phyloP scores from a whole-genome alignment of 2,888 invertebrate species.

The Cyaniris semiargus region DNA sequence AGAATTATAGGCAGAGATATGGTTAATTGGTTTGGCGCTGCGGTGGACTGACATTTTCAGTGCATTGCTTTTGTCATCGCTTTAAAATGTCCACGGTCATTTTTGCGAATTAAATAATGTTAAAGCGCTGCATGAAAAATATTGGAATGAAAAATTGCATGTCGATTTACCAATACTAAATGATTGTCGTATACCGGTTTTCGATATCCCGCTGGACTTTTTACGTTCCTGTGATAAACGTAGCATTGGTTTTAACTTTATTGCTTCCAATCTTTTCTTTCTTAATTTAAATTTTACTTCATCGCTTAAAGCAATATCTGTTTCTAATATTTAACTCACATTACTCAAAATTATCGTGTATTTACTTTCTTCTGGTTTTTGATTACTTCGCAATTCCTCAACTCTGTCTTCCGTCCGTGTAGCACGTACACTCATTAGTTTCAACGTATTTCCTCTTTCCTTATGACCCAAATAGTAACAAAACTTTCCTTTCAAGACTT shows the following conservation, averaged over 20 bases:
- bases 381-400: not conserved
- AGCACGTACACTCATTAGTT: not conserved
- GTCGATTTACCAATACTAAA: constrained; percentile 27
- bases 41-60: constrained; percentile 74
- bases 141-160: constrained; percentile 32
- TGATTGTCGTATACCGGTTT: constrained; percentile 25
- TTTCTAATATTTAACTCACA: no score
- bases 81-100: constrained; percentile 62
- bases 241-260: not conserved
- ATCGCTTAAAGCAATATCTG: no score
- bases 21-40: constrained; percentile 77
- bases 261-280: not conserved
- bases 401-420: not conserved
- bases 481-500: not conserved
- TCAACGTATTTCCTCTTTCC: not conserved
- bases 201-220: not conserved
- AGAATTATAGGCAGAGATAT: constrained; percentile 71
- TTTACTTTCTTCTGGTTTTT: not conserved
- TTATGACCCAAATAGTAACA: constrained; percentile 4
- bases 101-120: constrained; percentile 63
- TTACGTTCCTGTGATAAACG: not conserved
- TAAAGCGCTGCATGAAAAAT: constrained; percentile 41
- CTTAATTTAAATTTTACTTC: not conserved
- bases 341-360: not conserved
- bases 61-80: constrained; percentile 76